Conservation (phyloP, 2,113 vertebrate species). For the Daboia siamensis region DNA sequence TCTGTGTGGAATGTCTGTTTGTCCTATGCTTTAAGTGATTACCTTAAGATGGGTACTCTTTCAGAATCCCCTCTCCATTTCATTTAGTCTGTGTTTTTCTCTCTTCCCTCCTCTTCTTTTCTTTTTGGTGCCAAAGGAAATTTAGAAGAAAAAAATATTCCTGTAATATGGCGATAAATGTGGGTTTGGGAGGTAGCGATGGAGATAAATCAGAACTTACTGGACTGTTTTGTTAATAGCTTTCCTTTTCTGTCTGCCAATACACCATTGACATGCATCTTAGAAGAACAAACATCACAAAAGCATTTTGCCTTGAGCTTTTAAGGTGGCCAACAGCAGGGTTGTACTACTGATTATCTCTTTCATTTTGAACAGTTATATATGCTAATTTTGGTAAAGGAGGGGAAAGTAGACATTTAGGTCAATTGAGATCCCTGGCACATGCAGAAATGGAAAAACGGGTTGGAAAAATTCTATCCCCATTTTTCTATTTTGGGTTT, state of each 20-base stretch:
- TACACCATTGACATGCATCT: slow-evolving; percentile 23
- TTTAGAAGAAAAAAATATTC: slow-evolving; percentile 31
- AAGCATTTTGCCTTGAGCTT: slow-evolving; percentile 8
- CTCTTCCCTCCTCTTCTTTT: not conserved
- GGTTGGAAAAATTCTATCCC: not conserved
- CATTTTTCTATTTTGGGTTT: not conserved
- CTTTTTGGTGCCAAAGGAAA: slow-evolving; percentile 7
- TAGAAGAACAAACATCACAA: slow-evolving; percentile 7
- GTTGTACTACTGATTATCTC: slow-evolving; percentile 7
- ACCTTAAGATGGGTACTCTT: not conserved
- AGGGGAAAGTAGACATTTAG: not conserved
- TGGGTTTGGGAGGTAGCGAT: not conserved
- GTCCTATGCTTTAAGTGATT: slow-evolving; percentile 13
- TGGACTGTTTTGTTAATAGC: not conserved
- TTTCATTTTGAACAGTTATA: not conserved
- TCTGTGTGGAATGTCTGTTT: not conserved
- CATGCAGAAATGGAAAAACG: rapidly evolving
- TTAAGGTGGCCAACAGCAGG: not conserved
- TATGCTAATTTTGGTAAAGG: slow-evolving; percentile 19
- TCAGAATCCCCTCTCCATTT: not conserved
- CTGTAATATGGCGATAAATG: not conserved
- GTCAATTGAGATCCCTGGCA: not conserved
- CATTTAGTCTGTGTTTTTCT: not conserved
- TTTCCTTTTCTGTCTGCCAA: slow-evolving; percentile 12
- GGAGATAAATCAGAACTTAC: not conserved